These are phyloP conservation scores for Cantharis rufa DNA, from an alignment of 2,888 invertebrate species.

Conservation along the genomic window DNA sequence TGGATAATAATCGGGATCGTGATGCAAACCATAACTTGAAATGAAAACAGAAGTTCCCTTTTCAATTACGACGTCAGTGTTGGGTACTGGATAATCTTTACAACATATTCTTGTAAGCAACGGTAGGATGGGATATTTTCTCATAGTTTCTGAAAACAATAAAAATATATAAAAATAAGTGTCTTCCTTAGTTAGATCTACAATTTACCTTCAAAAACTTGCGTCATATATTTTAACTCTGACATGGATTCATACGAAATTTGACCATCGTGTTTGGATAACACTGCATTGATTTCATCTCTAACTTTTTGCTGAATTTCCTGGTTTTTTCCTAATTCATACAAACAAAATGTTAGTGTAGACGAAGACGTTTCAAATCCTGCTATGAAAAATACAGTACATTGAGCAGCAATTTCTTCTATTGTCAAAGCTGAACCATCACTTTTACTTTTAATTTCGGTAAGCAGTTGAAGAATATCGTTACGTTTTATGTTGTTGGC, in stretches of 20 bases:
- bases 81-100: not conserved
- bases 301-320: constrained; percentile 54
- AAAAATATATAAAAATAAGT: not conserved
- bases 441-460: not conserved
- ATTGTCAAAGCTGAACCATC: not conserved
- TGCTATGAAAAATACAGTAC: constrained; percentile 42
- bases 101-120: not conserved
- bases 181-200: not conserved
- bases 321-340: constrained; percentile 57
- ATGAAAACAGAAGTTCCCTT: not conserved
- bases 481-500: constrained; percentile 5
- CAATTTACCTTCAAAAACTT: constrained; percentile 51
- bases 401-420: constrained; percentile 37
- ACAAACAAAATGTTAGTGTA: constrained; percentile 55
- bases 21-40: not conserved
- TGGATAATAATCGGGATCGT: not conserved
- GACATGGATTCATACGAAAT: constrained; percentile 56
- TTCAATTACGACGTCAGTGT: not conserved
- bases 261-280: constrained; percentile 49
- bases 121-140: constrained; percentile 1
- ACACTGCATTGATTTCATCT: constrained; percentile 51
- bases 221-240: constrained; percentile 58
- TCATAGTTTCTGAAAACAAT: constrained; percentile 2
- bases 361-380: constrained; percentile 52
- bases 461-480: not conserved